Conservation (phyloP, 1,140 invertebrate species). For the Manduca sexta region DNA sequence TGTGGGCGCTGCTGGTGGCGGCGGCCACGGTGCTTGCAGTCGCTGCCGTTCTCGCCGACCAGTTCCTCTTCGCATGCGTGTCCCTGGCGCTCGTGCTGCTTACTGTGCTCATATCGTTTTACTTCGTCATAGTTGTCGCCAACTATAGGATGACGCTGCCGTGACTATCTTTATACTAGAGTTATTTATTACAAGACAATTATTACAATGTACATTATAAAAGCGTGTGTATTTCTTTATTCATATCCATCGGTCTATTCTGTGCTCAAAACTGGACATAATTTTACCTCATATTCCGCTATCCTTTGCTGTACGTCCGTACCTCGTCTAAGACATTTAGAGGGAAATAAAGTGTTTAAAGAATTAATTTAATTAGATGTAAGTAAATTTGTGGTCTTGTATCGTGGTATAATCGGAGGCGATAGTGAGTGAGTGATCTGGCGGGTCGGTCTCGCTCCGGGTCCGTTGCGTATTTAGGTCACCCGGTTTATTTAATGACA, state of each 20-base stretch:
- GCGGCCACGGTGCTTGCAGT: background rate
- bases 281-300: too few relatives aligned
- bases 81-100: conserved; percentile 7
- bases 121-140: conserved; percentile 18
- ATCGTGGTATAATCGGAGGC: too few relatives aligned
- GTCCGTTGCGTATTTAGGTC: conserved; percentile 1
- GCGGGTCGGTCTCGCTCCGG: background rate
- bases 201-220: too few relatives aligned
- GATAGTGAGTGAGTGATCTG: background rate
- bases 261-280: too few relatives aligned
- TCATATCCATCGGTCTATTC: too few relatives aligned
- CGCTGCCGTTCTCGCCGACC: conserved; percentile 4
- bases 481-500: background rate
- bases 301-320: too few relatives aligned
- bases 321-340: too few relatives aligned
- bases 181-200: too few relatives aligned
- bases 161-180: conserved; percentile 6
- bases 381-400: too few relatives aligned
- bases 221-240: too few relatives aligned
- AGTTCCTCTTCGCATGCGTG: conserved; percentile 5
- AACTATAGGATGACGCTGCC: conserved; percentile 33
- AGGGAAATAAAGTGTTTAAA: too few relatives aligned
- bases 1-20: conserved; percentile 6
- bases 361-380: too few relatives aligned
- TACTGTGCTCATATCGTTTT: conserved; percentile 6